A percentile compares a stretch with the other conserved stretches of the same genome.
Conservation (phyloP, 2,113 vertebrate genomes). For the Chaenocephalus aceratus region DNA sequence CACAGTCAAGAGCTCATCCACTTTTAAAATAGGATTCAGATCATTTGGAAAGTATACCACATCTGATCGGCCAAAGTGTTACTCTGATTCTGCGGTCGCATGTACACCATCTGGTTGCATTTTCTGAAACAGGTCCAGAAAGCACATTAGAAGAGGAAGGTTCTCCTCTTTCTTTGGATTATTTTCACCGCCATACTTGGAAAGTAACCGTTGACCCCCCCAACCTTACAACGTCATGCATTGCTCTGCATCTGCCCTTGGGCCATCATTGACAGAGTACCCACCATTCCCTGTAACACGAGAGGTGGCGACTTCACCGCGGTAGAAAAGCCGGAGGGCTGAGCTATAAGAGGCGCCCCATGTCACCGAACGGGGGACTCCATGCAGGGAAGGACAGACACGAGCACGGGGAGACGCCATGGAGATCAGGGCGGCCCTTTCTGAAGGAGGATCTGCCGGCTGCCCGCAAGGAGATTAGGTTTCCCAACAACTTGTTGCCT, state of each 20-base stretch:
- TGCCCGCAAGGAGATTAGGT: conserved; percentile 73
- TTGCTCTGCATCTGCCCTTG: conserved; percentile 58
- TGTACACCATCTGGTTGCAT: conserved; percentile 31
- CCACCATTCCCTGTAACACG: conserved; percentile 57
- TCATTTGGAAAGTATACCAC: conserved; percentile 30
- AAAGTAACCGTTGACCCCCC: conserved; percentile 44
- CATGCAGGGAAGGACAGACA: conserved; percentile 64
- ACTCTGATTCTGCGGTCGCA: conserved; percentile 20
- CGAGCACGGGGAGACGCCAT: conserved; percentile 61
- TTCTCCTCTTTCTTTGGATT: conserved; percentile 55
- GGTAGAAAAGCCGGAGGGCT: conserved; percentile 35
- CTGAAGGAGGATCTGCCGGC: conserved; percentile 56
- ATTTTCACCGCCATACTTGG: conserved; percentile 60
- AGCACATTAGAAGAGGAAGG: conserved; percentile 27
- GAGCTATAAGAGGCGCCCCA: conserved; percentile 58
- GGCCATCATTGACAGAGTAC: conserved; percentile 67
- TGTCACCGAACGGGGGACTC: conserved; percentile 54
- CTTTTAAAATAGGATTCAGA: conserved; percentile 38
- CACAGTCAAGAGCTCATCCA: conserved; percentile 8
- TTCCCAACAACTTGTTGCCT: conserved; percentile 79
- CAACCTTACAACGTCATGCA: conserved; percentile 56
- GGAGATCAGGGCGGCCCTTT: conserved; percentile 59
- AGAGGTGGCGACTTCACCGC: conserved; percentile 52
- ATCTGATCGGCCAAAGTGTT: conserved; percentile 25
- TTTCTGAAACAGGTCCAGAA: conserved; percentile 31